Evolutionary conservation across 2,888 invertebrate genomes (phyloP), one percentile per base, ranked within the genome.

Genomic region (Muschampia plurimacula): DNA sequence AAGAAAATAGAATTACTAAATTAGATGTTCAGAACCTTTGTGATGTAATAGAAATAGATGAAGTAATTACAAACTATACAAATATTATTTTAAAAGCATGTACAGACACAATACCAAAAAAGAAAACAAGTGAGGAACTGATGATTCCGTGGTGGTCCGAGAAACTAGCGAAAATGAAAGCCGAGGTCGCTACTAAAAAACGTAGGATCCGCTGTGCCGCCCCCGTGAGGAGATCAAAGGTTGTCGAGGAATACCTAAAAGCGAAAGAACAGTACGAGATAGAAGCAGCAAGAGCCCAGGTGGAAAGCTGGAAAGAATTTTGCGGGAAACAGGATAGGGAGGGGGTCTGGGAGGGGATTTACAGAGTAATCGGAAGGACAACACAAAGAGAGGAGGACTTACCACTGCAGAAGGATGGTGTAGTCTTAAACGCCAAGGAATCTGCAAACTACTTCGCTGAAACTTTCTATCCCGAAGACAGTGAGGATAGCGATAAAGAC

Each of bases 111-210:
- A 67, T 75, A 15, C 72, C 72, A n/a, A 28, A 4, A 32, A 74
- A 49, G 32, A 74, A 63, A 28, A 15, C 1, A 0, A 59, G 0
- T 44, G 69, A 74, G 9, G 72, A 28, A 66, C 52, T 74, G 6
- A 68, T 55, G 13, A 15, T 67, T 49, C 74, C 74, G 46, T 77
- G 77, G 77, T 77, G 77, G 77, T 70, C 74, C 62, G 63, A 67
- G 8, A 55, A 73, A 44, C 72, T 77, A 9, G 69, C 55, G 0
- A 44, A 60, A 12, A 22, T 65, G 57, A 75, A 77, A 49, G 71
- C 52, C 32, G 6, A 15, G 12, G 74, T 72, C 22, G 44, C 60
- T 32, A 74, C 74, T 12, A 74, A 44, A 32, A 74, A 65, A 32
- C 67, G 75, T 2, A 57, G 76, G 7, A 73, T 74, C 9, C 13